Evolutionary conservation across 2,797 vertebrate genomes (phyloP), one percentile per base, ranked within the genome.

Genomic region (Limnodromus scolopaceus): DNA sequence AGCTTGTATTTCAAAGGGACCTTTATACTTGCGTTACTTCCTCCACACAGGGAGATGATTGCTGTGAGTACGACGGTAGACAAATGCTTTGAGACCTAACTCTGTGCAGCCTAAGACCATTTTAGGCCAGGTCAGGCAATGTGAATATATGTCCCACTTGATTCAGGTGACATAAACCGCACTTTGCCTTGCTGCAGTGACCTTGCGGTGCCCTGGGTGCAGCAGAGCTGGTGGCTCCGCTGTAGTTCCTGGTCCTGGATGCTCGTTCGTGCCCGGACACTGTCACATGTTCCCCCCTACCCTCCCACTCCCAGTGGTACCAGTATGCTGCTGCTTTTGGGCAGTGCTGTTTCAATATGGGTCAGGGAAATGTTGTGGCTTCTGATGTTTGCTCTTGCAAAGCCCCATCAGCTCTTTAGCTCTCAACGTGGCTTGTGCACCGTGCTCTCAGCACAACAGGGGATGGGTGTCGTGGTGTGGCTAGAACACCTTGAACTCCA

Each of bases 191-290:
- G 46, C 68, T 65, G 36, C 84, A 65, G 4, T n/a, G 61, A 75
- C 39, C 34, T 43, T 11, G 27, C 24, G 39, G 30, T 4, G 4
- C 36, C 53, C 61, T 3, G 15, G 22, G n/a, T 9, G 54, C 60
- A 68, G 53, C 89, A 81, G 51, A 72, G 39, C 43, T 34, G 30
- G 23, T 1, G 0, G 2, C 63, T 43, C 0, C 1, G 34, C 68
- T 71, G 24, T 20, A 38, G 55, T 7, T 87, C 58, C 60, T 2
- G 0, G 5, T 36, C 58, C 61, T 55, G 48, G 84, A 36, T 68
- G 6, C 9, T 25, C 2, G 0, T 39, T 76, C 3, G 0, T 79
- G 63, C 54, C 63, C 0, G 0, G 54, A 14, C 5, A 6, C 5
- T 46, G 16, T 14, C 12, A 2, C 3, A 2, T 23, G 18, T 38